Evolutionary conservation across 2,797 vertebrate genomes (phyloP).

Genomic region (Sardinella longiceps): DNA sequence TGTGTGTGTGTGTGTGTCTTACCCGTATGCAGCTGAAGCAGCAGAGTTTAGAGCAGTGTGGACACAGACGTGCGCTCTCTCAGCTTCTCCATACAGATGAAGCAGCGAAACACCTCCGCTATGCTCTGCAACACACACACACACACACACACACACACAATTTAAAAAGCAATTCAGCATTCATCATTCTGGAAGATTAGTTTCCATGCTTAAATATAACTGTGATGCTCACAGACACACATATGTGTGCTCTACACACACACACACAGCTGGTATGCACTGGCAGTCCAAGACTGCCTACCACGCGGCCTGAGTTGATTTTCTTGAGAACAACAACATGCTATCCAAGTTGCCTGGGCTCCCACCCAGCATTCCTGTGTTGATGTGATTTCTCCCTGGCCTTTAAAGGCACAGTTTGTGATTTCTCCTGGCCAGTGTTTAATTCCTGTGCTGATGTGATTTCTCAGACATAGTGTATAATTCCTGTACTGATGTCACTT

Average conservation of each 20-base stretch:
- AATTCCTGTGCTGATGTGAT: no score
- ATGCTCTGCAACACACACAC: constrained; percentile 87
- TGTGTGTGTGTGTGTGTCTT: constrained; percentile 57
- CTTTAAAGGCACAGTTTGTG: not conserved
- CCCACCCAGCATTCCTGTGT: not conserved
- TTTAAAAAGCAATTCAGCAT: not conserved
- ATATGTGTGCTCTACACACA: not conserved
- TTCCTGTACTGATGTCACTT: no score
- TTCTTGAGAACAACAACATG: not conserved
- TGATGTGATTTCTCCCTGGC: not conserved
- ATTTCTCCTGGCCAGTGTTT: no score
- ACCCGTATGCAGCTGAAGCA: constrained; percentile 99
- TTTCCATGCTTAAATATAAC: not conserved
- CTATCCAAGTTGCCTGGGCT: not conserved
- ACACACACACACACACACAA: not conserved
- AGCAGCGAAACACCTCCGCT: constrained; percentile 98
- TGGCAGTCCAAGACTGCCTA: not conserved
- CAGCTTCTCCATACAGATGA: constrained; percentile 99
- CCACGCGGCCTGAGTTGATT: not conserved
- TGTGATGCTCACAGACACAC: not conserved
- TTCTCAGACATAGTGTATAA: no score
- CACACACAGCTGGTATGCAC: not conserved
- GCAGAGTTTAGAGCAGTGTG: constrained; percentile 98
- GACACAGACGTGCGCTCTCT: constrained; percentile 95
- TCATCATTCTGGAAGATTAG: no score